Evolutionary conservation across 1,140 invertebrate genomes (phyloP), one percentile per base, ranked within the genome.

Genomic region (Philotrypesis tridentata): DNA sequence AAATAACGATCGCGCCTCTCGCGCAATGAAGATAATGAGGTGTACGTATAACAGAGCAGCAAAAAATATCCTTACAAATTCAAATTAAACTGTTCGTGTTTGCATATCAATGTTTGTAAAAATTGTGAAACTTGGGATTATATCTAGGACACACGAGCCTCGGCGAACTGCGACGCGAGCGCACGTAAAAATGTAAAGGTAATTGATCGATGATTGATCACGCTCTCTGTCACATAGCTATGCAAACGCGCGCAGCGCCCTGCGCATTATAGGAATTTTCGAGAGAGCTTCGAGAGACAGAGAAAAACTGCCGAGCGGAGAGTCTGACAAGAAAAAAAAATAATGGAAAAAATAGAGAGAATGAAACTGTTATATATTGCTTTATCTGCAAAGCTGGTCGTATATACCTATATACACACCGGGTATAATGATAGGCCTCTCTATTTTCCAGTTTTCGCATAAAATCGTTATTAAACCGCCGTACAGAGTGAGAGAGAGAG

Each of bases 401-500:
- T 37, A 5, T 17, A 55, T n/a, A 7, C 14, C 7, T 7, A 55
- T 21, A 21, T 6, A 17, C 17, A 17, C 21, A 21, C 4, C 17
- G 6, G 21, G 17, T n/a, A 55, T n/a, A 55, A 55, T 55, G 17
- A 55, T 7, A n/a, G 5, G 14, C 48, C 14, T n/a, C 48, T 55
- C 48, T n/a, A 17, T 55, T 21, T 55, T n/a, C 48, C 48, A 55
- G 48, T 55, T 55, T 55, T 55, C 48, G 48, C 48, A 55, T 75
- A 75, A 75, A 75, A 75, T 37, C 8, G 25, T 60, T 5, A 21
- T 75, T 33, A 75, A 75, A 63, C 61, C 60, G 48, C 60, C 27
- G n/a, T 5, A 25, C 4, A 8, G 1, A n/a, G n/a, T n/a, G n/a
- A n/a, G n/a, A n/a, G n/a, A n/a, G n/a, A n/a, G n/a, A n/a, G n/a